phyloP scores from a whole-genome alignment of 2,888 invertebrate species.

The Halictus quadricinctus region DNA sequence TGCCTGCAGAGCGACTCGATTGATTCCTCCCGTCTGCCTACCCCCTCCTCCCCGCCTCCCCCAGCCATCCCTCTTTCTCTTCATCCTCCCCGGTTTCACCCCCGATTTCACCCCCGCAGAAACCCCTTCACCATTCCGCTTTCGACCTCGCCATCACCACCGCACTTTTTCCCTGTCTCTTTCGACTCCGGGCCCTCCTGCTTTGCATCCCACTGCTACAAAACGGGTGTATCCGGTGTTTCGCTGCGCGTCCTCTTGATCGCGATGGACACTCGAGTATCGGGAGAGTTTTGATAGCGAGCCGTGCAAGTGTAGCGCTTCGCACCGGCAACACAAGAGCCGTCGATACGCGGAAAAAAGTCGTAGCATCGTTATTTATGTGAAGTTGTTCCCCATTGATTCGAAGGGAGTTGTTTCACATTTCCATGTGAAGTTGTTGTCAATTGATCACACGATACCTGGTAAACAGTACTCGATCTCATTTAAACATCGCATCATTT shows the following conservation, averaged over 20 bases:
- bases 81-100: not conserved
- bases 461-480: too few relatives aligned
- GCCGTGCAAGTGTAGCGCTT: not conserved
- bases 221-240: slow-evolving; percentile 25
- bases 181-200: not conserved
- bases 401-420: too few relatives aligned
- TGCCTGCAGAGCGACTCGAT: slow-evolving; percentile 58
- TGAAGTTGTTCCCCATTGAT: too few relatives aligned
- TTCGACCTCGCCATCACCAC: not conserved
- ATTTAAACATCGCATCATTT: too few relatives aligned
- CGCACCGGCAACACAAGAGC: not conserved
- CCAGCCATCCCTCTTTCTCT: not conserved
- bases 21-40: slow-evolving; percentile 52
- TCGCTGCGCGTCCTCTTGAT: not conserved
- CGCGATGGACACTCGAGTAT: slow-evolving; percentile 5
- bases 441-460: too few relatives aligned
- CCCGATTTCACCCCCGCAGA: not conserved
- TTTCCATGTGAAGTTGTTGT: too few relatives aligned
- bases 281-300: slow-evolving; percentile 1
- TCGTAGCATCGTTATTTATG: not conserved
- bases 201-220: slow-evolving; percentile 22
- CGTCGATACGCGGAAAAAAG: too few relatives aligned
- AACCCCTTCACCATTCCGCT: not conserved
- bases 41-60: not conserved
- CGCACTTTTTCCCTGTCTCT: slow-evolving; percentile 5